Evolutionary conservation across 2,888 invertebrate genomes (phyloP), one percentile per base, ranked within the genome.

Genomic region (Scrobipalpa atriplicella): DNA sequence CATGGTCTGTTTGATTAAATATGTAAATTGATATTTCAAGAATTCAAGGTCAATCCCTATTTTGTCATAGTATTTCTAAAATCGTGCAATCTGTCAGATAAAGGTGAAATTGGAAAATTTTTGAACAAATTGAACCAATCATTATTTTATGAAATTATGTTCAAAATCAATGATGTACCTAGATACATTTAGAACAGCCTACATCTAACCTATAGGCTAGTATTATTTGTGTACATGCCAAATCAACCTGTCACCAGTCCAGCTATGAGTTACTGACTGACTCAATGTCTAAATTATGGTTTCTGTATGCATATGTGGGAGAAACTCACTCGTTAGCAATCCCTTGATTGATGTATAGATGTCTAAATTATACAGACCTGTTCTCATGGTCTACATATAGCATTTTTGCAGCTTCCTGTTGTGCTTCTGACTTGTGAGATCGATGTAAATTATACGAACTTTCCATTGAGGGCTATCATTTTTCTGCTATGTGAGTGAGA

Each of bases 271-370:
- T 88, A 89, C 78, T 73, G 80, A 74, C 79, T 73, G 77, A 75
- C 75, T 75, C 85, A 76, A 85, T 82, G 85, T 80, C 87, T 90
- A 85, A 91, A 88, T 90, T 90, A 91, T 90, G 79, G 87, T 77
- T 81, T 83, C 81, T 79, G 75, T 85, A 90, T 90, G 89, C 90
- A 91, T 90, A 90, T 90, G 87, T 87, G 87, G 76, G 73, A 70
- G 72, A 69, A 71, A 71, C 61, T 71, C 63, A 79, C 86, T 89
- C 87, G 89, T 89, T 89, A 89, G 85, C 72, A 68, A 70, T 41
- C 2, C 58, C 10, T 71, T 75, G 78, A 79, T 77, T 77, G 77
- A 79, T 79, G 75, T 72, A 73, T 72, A 65, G 68, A 63, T 63
- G 63, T 63, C 47, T 52, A 38, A 70, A 68, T 67, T 70, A 70